Evolutionary conservation across 2,888 invertebrate genomes (phyloP).

Genomic region (Acleris laterana): DNA sequence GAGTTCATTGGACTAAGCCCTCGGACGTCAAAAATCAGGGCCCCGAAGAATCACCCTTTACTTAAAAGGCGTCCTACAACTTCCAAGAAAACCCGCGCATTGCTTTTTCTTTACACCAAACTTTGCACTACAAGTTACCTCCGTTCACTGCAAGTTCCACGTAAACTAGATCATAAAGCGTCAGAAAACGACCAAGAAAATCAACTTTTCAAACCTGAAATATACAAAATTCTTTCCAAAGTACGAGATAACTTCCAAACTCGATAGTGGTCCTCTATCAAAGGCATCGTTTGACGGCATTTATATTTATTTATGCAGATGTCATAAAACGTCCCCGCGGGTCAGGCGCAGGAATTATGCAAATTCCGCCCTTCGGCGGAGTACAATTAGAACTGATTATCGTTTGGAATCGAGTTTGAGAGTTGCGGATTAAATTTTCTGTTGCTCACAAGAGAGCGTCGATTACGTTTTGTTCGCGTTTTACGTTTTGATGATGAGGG

Average conservation of each 20-base stretch:
- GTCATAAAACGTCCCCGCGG: slow-evolving; percentile 66
- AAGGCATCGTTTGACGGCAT: slow-evolving; percentile 50
- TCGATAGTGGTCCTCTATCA: slow-evolving; percentile 65
- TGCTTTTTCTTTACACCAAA: background rate
- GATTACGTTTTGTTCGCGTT: slow-evolving; percentile 35
- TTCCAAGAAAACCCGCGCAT: background rate
- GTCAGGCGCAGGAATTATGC: slow-evolving; percentile 70
- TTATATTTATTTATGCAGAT: slow-evolving; percentile 76
- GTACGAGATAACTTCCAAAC: slow-evolving; percentile 46
- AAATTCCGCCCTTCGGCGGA: slow-evolving; percentile 70
- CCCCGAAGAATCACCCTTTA: too few species aligned
- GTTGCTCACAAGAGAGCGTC: slow-evolving; percentile 26
- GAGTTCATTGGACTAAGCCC: too few species aligned
- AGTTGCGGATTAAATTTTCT: slow-evolving; percentile 60
- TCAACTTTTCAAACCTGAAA: slow-evolving; percentile 34
- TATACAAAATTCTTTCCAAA: slow-evolving; percentile 41
- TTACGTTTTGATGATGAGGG: slow-evolving; percentile 9
- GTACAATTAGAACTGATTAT: slow-evolving; percentile 78
- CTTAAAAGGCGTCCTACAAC: too few species aligned
- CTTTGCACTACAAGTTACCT: background rate
- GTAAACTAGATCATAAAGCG: slow-evolving; percentile 15
- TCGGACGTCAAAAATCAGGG: too few species aligned
- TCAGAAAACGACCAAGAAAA: background rate
- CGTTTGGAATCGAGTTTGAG: slow-evolving; percentile 61
- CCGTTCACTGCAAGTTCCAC: background rate